Percentiles rank a stretch among this genome's conserved stretches.
phyloP scores from a whole-genome alignment of 1,140 invertebrate species.

The Macrobrachium rosenbergii region DNA sequence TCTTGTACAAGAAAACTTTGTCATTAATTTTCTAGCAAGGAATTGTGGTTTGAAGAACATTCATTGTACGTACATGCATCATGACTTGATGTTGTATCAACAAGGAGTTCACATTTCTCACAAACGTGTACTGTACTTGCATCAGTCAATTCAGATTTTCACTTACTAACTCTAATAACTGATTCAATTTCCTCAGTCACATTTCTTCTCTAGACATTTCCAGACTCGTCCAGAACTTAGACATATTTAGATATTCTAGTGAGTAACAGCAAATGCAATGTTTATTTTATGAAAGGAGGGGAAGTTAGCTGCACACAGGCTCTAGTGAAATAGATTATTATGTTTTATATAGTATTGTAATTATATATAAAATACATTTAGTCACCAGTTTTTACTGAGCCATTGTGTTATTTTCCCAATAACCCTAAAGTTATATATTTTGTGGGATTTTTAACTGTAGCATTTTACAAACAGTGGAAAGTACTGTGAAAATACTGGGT shows the following conservation, averaged over 20 bases:
- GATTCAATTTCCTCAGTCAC: conserved; percentile 47
- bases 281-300: conserved; percentile 51
- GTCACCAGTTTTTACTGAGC: conserved; percentile 31
- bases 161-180: conserved; percentile 28
- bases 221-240: conserved; percentile 54
- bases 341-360: conserved; percentile 34
- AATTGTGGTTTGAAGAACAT: conserved; percentile 4
- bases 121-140: background rate
- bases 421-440: conserved; percentile 56
- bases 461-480: conserved; percentile 41
- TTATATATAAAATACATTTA: conserved; percentile 45
- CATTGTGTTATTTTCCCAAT: conserved; percentile 40
- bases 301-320: conserved; percentile 42
- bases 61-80: conserved; percentile 22
- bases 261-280: conserved; percentile 33
- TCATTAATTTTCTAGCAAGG: too few species aligned
- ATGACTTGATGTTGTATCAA: background rate
- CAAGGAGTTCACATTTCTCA: background rate
- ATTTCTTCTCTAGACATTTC: conserved; percentile 49
- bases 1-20: background rate
- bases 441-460: conserved; percentile 52
- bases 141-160: conserved; percentile 34
- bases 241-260: conserved; percentile 49
- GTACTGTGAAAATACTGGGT: conserved; percentile 32
- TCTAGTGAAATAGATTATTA: conserved; percentile 35